Evolutionary conservation across 2,888 invertebrate genomes (phyloP).

Genomic region (Atherix ibis): DNA sequence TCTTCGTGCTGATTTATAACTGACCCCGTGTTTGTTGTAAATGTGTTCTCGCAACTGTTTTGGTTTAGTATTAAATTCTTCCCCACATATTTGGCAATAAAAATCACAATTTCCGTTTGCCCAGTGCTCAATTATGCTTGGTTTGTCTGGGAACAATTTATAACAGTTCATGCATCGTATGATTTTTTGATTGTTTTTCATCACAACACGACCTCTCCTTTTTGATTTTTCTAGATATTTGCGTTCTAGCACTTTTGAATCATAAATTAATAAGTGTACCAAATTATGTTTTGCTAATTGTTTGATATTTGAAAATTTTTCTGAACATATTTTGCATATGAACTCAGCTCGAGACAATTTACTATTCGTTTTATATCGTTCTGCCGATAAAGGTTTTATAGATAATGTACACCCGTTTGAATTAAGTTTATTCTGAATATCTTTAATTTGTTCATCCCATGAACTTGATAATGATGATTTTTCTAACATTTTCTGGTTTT

Average conservation of each 20-base stretch:
- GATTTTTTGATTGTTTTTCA: conserved; percentile 16
- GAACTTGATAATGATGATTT: no score
- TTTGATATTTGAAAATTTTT: conserved; percentile 11
- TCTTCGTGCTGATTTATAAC: conserved; percentile 14
- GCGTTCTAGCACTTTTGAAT: conserved; percentile 16
- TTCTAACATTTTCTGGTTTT: no score
- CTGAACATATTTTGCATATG: conserved; percentile 11
- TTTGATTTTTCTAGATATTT: conserved; percentile 15
- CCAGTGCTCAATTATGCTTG: conserved; percentile 21
- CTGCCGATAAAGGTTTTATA: background rate
- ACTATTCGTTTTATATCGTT: background rate
- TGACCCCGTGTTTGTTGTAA: conserved; percentile 17
- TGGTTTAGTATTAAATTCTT: conserved; percentile 19
- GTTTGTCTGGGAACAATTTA: conserved; percentile 19
- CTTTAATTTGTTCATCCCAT: conserved; percentile 2
- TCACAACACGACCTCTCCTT: conserved; percentile 18
- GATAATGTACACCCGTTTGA: conserved; percentile 6
- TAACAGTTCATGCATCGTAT: conserved; percentile 23
- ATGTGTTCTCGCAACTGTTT: conserved; percentile 20
- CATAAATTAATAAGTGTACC: conserved; percentile 16
- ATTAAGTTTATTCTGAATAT: conserved; percentile 6
- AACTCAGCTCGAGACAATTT: background rate
- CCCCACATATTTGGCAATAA: conserved; percentile 21
- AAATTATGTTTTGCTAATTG: conserved; percentile 20
- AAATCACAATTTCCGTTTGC: conserved; percentile 19